These are phyloP conservation scores for Hyles vespertilio DNA, from an alignment of 1,140 invertebrate genomes.

Conservation along the genomic window DNA sequence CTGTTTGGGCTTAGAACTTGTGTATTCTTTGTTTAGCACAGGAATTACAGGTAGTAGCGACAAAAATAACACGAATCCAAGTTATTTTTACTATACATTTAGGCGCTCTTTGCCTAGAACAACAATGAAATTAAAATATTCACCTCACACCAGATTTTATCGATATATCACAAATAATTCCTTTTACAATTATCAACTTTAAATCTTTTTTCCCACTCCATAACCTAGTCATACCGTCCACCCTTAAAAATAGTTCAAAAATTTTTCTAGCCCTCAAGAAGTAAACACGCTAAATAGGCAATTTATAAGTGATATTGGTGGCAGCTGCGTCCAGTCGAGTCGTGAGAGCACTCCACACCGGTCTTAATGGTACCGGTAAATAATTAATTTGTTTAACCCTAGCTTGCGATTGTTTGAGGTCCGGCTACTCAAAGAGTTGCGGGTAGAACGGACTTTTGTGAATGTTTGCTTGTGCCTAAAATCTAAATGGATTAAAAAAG, in stretches of 20 bases:
- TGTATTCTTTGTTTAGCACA: too few relatives aligned
- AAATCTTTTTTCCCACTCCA: too few relatives aligned
- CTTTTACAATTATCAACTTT: too few relatives aligned
- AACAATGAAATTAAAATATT: too few relatives aligned
- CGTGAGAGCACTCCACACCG: slow-evolving; percentile 12
- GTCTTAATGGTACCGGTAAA: slow-evolving; percentile 32
- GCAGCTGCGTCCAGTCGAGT: slow-evolving; percentile 41
- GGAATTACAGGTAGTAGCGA: too few relatives aligned
- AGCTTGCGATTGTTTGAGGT: slow-evolving; percentile 34
- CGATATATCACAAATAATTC: too few relatives aligned
- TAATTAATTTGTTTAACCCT: slow-evolving; percentile 47
- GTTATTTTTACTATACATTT: too few relatives aligned
- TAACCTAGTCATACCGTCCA: too few relatives aligned
- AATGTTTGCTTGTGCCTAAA: slow-evolving; percentile 15
- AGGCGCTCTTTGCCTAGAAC: too few relatives aligned
- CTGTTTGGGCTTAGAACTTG: too few relatives aligned
- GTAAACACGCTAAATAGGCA: background rate
- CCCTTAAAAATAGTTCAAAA: background rate
- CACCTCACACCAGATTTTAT: too few relatives aligned
- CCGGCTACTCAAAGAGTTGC: slow-evolving; percentile 34
- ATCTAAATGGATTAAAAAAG: background rate
- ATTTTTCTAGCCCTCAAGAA: background rate
- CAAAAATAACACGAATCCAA: too few relatives aligned
- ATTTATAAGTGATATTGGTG: background rate
- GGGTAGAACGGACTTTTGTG: slow-evolving; percentile 3